Evolutionary conservation across 2,113 vertebrate genomes (phyloP), one percentile per base, ranked within the genome.

Genomic region (Oplegnathus fasciatus): DNA sequence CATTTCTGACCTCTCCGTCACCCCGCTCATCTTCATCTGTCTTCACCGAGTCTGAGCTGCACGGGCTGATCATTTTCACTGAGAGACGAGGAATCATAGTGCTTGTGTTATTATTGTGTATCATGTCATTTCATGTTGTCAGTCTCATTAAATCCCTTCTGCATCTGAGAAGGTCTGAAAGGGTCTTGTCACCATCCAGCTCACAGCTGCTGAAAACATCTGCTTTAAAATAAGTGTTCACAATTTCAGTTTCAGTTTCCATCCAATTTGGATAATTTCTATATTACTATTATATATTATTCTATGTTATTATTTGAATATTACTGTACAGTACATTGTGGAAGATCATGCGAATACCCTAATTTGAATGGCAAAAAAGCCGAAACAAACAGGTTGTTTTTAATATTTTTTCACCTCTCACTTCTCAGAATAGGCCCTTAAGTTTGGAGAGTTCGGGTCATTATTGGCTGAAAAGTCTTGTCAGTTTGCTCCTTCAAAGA

Each of bases 1-100:
- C 78, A 77, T 85, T 71, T 40, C 65, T 86, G 83, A 89, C 87
- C 85, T 89, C 52, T 58, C 70, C 70, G 40, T 78, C 54, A 18
- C 57, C 68, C 42, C 66, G 32, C 64, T 79, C 30, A 64, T 84
- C 76, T 87, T 64, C 48, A 73, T 68, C 79, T 11, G 11, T 78
- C 48, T 68, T 55, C 65, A 40, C 76, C 55, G n/a, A 81, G 80
- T 79, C 42, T 52, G 61, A 75, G 71, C 50, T 50, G 40, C 64
- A 60, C 48, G 0, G 5, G 70, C 60, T 75, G 42, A 42, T 78
- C 14, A n/a, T 75, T 84, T 65, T 65, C 75, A 52, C 55, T 28
- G 60, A 28, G 70, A 74, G 60, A 40, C 9, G 30, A 80, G 20
- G 37, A 73, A 55, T 66, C 24, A 37, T 8, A 32, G 18, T 10